phyloP scores from a whole-genome alignment of 2,113 vertebrate genomes.

The Nothocercus nigrocapillus region DNA sequence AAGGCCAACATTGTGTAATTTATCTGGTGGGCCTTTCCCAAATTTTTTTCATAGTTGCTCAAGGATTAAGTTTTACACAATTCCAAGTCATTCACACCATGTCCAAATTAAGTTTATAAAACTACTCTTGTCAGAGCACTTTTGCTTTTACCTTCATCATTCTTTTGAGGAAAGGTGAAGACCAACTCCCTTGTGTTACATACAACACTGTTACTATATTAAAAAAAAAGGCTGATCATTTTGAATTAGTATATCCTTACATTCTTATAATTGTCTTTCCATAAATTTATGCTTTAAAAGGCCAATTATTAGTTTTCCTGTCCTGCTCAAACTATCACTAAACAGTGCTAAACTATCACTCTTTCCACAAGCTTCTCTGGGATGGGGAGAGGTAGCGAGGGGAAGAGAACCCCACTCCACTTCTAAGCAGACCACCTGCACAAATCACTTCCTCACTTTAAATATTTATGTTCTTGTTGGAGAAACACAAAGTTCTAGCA shows the following conservation, averaged over 20 bases:
- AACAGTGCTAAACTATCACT: not conserved
- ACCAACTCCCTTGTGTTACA: not conserved
- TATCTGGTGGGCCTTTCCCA: slow-evolving; percentile 6
- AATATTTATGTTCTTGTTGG: not conserved
- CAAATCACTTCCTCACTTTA: not conserved
- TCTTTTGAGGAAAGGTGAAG: not conserved
- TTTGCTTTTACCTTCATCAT: not conserved
- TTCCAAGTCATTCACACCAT: not conserved
- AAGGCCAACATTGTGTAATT: slow-evolving; percentile 38
- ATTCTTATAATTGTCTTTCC: not conserved
- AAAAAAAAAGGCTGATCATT: not conserved
- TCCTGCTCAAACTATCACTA: not conserved
- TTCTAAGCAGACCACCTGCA: not conserved
- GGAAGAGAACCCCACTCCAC: not conserved
- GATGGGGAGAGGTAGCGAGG: not conserved
- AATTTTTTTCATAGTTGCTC: not conserved
- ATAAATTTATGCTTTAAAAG: not conserved
- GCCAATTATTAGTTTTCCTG: not conserved
- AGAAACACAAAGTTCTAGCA: not conserved
- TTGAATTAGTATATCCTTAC: not conserved
- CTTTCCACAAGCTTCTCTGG: not conserved
- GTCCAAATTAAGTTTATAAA: not conserved
- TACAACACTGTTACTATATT: not conserved
- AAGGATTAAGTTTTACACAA: not conserved
- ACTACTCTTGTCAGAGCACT: not conserved